A percentile compares a stretch with the other conserved stretches of the same genome.
Evolutionary conservation across 1,140 invertebrate genomes (phyloP).

Genomic region (Leguminivora glycinivorella): DNA sequence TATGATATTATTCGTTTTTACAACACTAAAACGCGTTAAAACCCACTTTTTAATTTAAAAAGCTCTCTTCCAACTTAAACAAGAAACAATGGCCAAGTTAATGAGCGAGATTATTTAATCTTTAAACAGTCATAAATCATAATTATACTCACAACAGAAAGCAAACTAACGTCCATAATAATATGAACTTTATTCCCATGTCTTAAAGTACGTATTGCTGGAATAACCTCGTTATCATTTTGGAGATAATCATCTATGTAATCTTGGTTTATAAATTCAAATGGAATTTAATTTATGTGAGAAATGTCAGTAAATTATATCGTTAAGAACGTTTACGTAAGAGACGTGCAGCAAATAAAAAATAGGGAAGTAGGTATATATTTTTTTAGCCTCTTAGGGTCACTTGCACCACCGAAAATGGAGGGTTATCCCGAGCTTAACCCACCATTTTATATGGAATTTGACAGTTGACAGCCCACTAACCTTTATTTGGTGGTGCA

Average conservation of each 20-base stretch:
- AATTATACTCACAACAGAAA: not conserved
- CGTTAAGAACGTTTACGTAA: not conserved
- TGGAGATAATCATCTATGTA: not conserved
- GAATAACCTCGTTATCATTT: not conserved
- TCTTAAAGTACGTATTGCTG: not conserved
- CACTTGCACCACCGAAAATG: too few species aligned
- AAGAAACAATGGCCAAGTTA: conserved; percentile 4
- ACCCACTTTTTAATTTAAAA: not conserved
- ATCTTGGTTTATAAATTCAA: conserved; percentile 4
- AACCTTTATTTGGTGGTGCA: too few species aligned
- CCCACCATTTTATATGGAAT: too few species aligned
- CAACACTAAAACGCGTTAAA: not conserved
- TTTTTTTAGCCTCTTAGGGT: too few species aligned
- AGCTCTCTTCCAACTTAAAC: not conserved
- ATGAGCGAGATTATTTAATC: conserved; percentile 9
- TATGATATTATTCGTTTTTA: too few species aligned
- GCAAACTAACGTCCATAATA: not conserved
- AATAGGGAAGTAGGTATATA: too few species aligned
- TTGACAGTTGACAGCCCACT: too few species aligned
- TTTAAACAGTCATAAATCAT: conserved; percentile 7
- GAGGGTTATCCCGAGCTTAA: too few species aligned
- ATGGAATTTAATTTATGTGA: conserved; percentile 11
- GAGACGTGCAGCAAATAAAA: too few species aligned
- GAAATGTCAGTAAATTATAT: conserved; percentile 6
- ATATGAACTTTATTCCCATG: not conserved